Percentiles rank a stretch among this genome's conserved stretches.
These are phyloP conservation scores for Siderastrea radians DNA, from an alignment of 92 coral and sea anemone genomes.

Conservation along the genomic window DNA sequence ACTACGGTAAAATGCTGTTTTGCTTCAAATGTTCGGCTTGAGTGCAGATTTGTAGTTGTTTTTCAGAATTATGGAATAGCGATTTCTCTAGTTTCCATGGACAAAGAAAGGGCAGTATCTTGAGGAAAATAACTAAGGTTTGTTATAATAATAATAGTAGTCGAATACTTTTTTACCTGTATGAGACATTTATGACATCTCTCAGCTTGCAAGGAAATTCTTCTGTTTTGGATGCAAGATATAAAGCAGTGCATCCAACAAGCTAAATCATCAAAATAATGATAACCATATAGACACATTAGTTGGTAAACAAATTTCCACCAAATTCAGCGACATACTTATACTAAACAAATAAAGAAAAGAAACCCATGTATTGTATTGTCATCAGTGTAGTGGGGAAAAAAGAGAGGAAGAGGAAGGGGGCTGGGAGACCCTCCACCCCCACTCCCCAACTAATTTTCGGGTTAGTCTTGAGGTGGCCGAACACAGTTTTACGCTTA, in stretches of 20 bases:
- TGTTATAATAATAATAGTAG: neutral
- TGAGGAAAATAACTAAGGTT: no score
- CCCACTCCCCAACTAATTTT: no score
- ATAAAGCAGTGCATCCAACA: slow-evolving; percentile 85
- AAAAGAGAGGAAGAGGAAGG: neutral
- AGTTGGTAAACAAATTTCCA: neutral
- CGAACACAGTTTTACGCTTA: no score
- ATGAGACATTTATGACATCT: slow-evolving; percentile 95
- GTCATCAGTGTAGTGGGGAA: neutral
- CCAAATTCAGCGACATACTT: neutral
- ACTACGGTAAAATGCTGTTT: no score
- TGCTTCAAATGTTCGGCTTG: no score
- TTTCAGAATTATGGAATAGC: no score
- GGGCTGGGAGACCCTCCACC: no score
- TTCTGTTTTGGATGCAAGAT: slow-evolving; percentile 94
- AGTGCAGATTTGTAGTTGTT: no score
- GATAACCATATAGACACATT: neutral
- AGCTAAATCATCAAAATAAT: slow-evolving; percentile 52
- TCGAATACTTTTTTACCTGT: slow-evolving; percentile 54
- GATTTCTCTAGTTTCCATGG: no score
- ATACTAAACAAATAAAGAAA: neutral
- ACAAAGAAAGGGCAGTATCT: no score
- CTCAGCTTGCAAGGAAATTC: slow-evolving; percentile 92
- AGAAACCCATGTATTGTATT: no score
- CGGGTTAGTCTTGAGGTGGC: no score